Conservation (phyloP, 1,140 invertebrate genomes). For the Plodia interpunctella region DNA sequence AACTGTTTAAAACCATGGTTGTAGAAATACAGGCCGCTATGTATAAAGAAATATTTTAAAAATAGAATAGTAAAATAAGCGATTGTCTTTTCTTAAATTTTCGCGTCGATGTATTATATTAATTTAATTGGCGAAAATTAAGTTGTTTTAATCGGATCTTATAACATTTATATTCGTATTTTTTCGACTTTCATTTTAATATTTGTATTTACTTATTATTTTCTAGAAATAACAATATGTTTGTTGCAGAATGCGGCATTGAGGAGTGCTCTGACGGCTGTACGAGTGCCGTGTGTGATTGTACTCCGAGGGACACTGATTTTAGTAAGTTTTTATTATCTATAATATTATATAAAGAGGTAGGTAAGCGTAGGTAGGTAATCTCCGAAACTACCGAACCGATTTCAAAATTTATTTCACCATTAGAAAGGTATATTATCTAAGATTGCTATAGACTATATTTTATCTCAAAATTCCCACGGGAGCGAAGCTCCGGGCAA, state of each 20-base stretch:
- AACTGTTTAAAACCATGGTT: neutral
- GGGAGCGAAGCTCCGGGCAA: too few species aligned
- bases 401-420: too few species aligned
- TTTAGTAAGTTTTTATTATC: conserved; percentile 40
- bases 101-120: too few species aligned
- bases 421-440: too few species aligned
- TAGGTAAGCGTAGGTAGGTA: too few species aligned
- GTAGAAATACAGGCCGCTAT: neutral
- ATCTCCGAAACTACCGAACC: too few species aligned
- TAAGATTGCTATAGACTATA: too few species aligned
- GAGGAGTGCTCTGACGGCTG: conserved; percentile 63
- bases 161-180: too few species aligned
- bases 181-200: too few species aligned
- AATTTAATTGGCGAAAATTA: neutral
- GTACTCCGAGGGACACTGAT: conserved; percentile 56
- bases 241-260: conserved; percentile 58
- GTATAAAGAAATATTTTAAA: neutral
- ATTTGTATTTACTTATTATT: neutral
- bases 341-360: neutral
- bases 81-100: too few species aligned
- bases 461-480: too few species aligned
- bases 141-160: neutral
- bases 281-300: conserved; percentile 50
- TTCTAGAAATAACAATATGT: neutral
- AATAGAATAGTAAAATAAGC: too few species aligned